Evolutionary conservation across 1,140 invertebrate genomes (phyloP).

Genomic region (Subanguina moxae): DNA sequence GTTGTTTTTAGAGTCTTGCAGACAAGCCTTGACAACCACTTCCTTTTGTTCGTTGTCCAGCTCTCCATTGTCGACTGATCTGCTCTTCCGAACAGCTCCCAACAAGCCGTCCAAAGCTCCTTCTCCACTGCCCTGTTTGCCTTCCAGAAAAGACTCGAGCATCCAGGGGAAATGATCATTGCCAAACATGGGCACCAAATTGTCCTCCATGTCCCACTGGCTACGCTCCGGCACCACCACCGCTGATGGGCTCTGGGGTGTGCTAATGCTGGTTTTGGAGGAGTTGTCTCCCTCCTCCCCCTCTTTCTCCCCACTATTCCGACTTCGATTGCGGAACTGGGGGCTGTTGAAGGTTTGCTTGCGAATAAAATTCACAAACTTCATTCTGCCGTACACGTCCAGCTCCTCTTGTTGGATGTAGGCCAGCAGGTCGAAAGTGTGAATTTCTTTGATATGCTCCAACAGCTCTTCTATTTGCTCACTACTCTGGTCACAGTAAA

Average conservation of each 20-base stretch:
- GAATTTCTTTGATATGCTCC: slow-evolving; percentile 49
- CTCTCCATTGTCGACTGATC: not conserved
- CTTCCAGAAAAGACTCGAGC: slow-evolving; percentile 52
- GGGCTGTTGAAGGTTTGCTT: slow-evolving; percentile 38
- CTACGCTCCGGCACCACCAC: slow-evolving; percentile 41
- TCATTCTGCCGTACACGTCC: slow-evolving; percentile 51
- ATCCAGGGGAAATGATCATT: slow-evolving; percentile 59
- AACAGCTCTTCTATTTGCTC: slow-evolving; percentile 43
- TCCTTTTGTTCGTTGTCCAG: slow-evolving; percentile 19
- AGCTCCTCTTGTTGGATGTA: slow-evolving; percentile 50
- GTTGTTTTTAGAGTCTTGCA: slow-evolving; percentile 53
- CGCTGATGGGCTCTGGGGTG: slow-evolving; percentile 14
- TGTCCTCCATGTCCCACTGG: slow-evolving; percentile 55
- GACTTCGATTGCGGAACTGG: slow-evolving; percentile 3
- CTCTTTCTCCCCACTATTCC: not conserved
- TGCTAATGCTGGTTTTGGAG: slow-evolving; percentile 21
- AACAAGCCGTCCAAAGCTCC: slow-evolving; percentile 1
- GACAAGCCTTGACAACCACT: slow-evolving; percentile 28
- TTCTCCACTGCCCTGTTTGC: slow-evolving; percentile 23
- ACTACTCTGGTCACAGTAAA: slow-evolving; percentile 50
- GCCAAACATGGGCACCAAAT: slow-evolving; percentile 52
- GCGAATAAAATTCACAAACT: slow-evolving; percentile 55
- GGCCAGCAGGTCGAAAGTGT: slow-evolving; percentile 52
- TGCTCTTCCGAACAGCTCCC: not conserved
- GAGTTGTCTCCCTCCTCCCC: not conserved